Conservation (phyloP, 1,140 invertebrate species). For the Drosophila rhopaloa region DNA sequence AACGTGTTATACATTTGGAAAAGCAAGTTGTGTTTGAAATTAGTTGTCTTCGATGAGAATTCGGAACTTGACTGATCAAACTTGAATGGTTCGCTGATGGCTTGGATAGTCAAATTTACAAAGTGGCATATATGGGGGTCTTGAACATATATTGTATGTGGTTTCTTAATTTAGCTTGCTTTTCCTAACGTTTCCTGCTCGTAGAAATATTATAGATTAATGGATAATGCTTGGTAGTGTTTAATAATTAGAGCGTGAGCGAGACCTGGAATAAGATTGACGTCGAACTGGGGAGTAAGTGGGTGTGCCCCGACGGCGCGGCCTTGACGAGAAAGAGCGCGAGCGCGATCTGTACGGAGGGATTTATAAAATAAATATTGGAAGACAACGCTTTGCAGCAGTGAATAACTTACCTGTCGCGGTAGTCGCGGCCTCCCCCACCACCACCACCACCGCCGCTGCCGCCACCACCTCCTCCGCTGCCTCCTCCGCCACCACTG, state of each 20-base stretch:
- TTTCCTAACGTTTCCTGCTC: constrained; percentile 71
- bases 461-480: constrained; percentile 75
- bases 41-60: constrained; percentile 17
- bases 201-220: constrained; percentile 76
- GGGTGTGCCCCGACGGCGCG: constrained; percentile 89
- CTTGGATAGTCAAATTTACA: constrained; percentile 39
- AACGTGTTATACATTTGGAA: constrained; percentile 31
- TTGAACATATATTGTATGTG: constrained; percentile 41
- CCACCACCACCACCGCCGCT: constrained; percentile 70
- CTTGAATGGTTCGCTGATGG: constrained; percentile 28
- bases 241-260: constrained; percentile 86
- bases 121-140: constrained; percentile 7
- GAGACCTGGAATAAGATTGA: constrained; percentile 92
- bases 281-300: constrained; percentile 94
- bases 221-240: constrained; percentile 69
- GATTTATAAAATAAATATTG: constrained; percentile 18
- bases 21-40: constrained; percentile 54
- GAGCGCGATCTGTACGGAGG: constrained; percentile 87
- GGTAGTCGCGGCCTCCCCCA: constrained; percentile 79
- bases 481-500: constrained; percentile 86
- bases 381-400: background rate
- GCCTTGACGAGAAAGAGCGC: constrained; percentile 90
- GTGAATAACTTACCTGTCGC: constrained; percentile 71
- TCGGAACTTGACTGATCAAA: constrained; percentile 27
- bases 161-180: constrained; percentile 60